A percentile compares a stretch with the other conserved stretches of the same genome.
Conservation (phyloP, 2,888 invertebrate species). For the Lasius fuliginosus region DNA sequence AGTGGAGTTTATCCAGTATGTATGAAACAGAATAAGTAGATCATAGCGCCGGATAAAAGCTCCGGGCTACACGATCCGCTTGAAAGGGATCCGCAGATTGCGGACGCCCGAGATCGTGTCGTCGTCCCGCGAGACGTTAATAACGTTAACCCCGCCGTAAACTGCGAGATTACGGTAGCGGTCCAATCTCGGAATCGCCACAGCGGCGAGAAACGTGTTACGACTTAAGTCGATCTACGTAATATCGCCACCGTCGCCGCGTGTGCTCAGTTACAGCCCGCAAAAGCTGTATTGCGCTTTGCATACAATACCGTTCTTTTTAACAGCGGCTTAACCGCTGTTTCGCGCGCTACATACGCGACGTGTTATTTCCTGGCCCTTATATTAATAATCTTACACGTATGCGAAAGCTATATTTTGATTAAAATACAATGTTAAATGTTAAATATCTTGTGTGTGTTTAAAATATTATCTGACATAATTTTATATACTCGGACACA, state of each 20-base stretch:
- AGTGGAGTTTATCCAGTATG: constrained; percentile 49
- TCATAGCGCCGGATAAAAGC: constrained; percentile 60
- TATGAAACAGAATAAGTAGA: constrained; percentile 57
- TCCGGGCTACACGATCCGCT: constrained; percentile 42
- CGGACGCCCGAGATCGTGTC: constrained; percentile 52
- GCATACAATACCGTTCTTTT: constrained; percentile 32
- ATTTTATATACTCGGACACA: neutral
- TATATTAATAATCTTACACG: neutral
- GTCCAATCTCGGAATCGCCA: constrained; percentile 62
- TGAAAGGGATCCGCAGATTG: constrained; percentile 56
- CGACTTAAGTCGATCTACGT: constrained; percentile 55
- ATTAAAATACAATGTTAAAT: neutral
- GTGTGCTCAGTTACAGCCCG: constrained; percentile 21
- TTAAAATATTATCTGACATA: neutral
- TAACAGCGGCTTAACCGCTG: neutral
- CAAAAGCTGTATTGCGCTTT: constrained; percentile 19
- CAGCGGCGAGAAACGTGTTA: constrained; percentile 53
- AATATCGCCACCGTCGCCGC: constrained; percentile 44
- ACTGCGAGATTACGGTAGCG: constrained; percentile 53
- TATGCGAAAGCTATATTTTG: neutral
- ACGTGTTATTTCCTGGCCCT: neutral
- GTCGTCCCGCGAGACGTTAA: constrained; percentile 61
- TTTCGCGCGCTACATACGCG: neutral
- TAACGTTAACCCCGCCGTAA: constrained; percentile 60
- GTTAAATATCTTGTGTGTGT: neutral